Base-by-base conservation (phyloP, 2,797 vertebrate species). In the Gymnoscopelus braueri region DNA sequence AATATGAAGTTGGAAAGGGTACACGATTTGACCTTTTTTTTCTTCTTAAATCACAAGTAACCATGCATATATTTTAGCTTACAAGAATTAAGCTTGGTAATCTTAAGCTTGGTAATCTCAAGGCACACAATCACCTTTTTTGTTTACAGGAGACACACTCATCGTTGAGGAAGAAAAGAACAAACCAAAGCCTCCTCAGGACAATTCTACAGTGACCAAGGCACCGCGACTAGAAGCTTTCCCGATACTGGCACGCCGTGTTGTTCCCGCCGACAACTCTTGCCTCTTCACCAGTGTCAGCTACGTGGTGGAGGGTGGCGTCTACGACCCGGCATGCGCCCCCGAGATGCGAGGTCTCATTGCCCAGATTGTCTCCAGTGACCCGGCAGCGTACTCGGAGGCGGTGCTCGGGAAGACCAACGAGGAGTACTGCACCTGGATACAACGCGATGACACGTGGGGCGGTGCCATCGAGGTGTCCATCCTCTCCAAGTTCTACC, bases 391-490 rank as follows among this genome's bases (percentile, higher is more conserved):
- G 0, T 99, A 99, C 84, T 96, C 93, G 0, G 96, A 99, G 83
- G 98, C 97, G 0, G 95, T 99, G 32, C 93, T 99, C 65, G 98
- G 98, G 3, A 98, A 98, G 80, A 95, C 89, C 57, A 99, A 99
- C 60, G 82, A 95, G 61, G 97, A 99, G 0, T 99, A 99, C 78
- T 99, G 98, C 66, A 48, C 94, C 5, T 99, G 98, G 98, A 99
- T 99, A 83, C 77, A 90, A n/a, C 94, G 94, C 5, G 95, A 95
- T 14, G 97, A 99, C 77, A 98, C 96, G 0, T 99, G 98, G 98
- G 98, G 98, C 1, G 98, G 98, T 2, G 98, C 98, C 83, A 99
- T 99, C 49, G 98, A 99, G 81, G 95, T 99, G 65, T 98, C 98
- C 3, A 98, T 99, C 72, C 87, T 99, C 12, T 97, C 98, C 65